phyloP scores from a whole-genome alignment of 2,113 vertebrate genomes.

The Bettongia penicillata region DNA sequence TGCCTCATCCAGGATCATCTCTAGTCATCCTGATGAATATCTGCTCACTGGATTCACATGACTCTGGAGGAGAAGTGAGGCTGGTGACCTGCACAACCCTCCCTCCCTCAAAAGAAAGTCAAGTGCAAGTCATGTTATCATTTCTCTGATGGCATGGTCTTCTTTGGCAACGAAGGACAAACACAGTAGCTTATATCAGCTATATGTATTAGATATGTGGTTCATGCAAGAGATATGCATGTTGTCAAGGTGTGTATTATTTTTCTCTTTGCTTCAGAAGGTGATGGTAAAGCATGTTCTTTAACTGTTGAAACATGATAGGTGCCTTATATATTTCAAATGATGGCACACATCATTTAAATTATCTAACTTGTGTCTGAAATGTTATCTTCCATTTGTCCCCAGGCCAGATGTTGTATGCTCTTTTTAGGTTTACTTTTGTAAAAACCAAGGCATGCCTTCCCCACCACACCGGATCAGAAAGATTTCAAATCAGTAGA shows the following conservation, averaged over 20 bases:
- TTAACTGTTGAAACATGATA: neutral
- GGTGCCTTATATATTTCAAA: neutral
- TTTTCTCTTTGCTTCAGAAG: neutral
- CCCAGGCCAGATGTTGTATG: neutral
- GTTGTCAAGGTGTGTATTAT: neutral
- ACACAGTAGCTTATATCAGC: neutral
- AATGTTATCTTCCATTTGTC: neutral
- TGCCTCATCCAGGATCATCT: too few species aligned
- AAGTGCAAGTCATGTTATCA: too few species aligned
- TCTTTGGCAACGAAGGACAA: too few species aligned
- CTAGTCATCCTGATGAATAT: too few species aligned
- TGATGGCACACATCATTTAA: neutral
- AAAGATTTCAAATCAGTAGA: neutral
- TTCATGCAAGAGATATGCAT: neutral
- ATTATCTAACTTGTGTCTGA: neutral
- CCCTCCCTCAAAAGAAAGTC: too few species aligned
- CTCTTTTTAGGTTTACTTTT: neutral
- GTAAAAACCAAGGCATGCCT: neutral
- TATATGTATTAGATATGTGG: neutral
- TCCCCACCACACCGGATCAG: neutral
- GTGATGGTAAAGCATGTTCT: neutral
- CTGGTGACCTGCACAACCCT: too few species aligned
- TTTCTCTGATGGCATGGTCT: too few species aligned
- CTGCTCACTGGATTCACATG: too few species aligned
- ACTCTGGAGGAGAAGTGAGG: too few species aligned